phyloP scores from a whole-genome alignment of 2,888 invertebrate genomes.

The Euspilapteryx auroguttella region DNA sequence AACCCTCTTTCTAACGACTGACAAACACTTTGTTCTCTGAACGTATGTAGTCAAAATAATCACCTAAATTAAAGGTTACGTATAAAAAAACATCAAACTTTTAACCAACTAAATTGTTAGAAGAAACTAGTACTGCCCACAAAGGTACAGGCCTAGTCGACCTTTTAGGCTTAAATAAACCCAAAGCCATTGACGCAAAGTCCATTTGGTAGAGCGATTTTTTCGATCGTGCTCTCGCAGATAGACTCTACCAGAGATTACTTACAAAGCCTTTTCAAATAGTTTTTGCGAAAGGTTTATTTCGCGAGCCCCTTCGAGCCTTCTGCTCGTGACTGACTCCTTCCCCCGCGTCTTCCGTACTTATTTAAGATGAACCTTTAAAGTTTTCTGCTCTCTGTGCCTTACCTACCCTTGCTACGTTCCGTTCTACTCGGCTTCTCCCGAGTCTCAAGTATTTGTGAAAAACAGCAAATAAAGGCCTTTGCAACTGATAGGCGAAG shows the following conservation, averaged over 20 bases:
- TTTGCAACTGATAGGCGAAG: conserved; percentile 38
- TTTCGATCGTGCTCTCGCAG: neutral
- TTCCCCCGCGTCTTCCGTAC: conserved; percentile 19
- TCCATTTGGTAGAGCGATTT: too few species aligned
- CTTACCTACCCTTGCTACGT: conserved; percentile 25
- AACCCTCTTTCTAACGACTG: too few species aligned
- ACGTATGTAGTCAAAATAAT: too few species aligned
- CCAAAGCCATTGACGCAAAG: too few species aligned
- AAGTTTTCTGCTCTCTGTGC: conserved; percentile 30
- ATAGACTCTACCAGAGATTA: conserved; percentile 15
- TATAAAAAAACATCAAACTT: too few species aligned
- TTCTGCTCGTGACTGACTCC: conserved; percentile 21
- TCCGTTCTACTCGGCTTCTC: too few species aligned
- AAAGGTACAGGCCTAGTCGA: too few species aligned
- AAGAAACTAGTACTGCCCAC: too few species aligned
- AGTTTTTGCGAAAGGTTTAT: conserved; percentile 42
- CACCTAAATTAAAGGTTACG: too few species aligned
- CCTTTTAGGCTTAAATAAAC: too few species aligned
- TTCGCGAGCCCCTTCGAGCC: conserved; percentile 12
- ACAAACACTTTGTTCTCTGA: too few species aligned
- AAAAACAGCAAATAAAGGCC: conserved; percentile 36
- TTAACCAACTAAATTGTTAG: too few species aligned
- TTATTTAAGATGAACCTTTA: conserved; percentile 41
- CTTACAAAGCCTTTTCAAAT: conserved; percentile 44
- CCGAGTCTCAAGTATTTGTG: conserved; percentile 26